Evolutionary conservation across 2,888 invertebrate species (phyloP).

Genomic region (Drosophila engyochracea): DNA sequence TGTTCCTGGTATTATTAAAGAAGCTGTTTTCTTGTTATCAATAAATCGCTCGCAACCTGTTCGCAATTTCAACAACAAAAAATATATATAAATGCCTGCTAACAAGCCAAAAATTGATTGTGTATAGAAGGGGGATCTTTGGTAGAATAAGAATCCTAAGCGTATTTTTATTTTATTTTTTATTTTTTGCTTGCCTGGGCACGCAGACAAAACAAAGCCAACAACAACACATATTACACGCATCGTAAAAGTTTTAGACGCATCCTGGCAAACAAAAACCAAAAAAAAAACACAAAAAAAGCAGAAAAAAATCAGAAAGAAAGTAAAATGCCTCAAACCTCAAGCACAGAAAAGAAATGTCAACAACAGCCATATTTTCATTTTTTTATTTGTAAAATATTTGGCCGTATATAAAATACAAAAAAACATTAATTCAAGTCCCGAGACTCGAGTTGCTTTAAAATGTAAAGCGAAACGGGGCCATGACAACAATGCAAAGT

Average conservation of each 20-base stretch:
- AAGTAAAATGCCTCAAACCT: conserved; percentile 11
- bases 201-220: conserved; percentile 21
- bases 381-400: conserved; percentile 39
- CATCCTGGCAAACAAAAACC: not conserved
- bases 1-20: conserved; percentile 17
- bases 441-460: conserved; percentile 61
- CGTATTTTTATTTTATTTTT: not conserved
- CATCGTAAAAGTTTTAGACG: conserved; percentile 43
- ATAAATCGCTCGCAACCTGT: conserved; percentile 17
- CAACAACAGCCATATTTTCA: conserved; percentile 70
- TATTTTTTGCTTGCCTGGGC: not conserved
- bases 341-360: conserved; percentile 59
- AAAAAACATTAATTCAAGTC: conserved; percentile 74
- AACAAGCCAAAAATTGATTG: conserved; percentile 44
- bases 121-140: conserved; percentile 12
- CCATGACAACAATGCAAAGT: conserved; percentile 53
- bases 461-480: conserved; percentile 69
- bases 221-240: conserved; percentile 38
- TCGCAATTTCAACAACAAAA: conserved; percentile 8
- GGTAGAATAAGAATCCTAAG: conserved; percentile 2
- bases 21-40: conserved; percentile 11
- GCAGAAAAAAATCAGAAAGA: not conserved
- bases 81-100: conserved; percentile 10
- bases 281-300: not conserved
- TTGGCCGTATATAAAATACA: conserved; percentile 27